Evolutionary conservation across 2,113 vertebrate species (phyloP).

Genomic region (Poeciliopsis prolifica): DNA sequence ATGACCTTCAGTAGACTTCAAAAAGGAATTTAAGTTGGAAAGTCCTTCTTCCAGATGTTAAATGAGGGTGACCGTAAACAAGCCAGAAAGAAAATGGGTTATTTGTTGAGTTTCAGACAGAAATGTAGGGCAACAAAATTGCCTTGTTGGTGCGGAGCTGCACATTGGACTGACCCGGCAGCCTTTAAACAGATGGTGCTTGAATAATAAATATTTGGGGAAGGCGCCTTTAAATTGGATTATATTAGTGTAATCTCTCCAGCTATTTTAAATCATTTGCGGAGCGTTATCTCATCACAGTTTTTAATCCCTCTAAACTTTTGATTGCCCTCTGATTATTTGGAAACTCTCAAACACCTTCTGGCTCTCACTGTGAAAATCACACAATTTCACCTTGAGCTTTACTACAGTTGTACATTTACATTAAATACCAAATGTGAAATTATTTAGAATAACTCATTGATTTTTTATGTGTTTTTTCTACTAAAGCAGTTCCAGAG

Average conservation of each 20-base stretch:
- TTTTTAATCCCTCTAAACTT: slow-evolving; percentile 77
- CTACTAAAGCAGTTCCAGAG: neutral
- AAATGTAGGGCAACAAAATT: slow-evolving; percentile 65
- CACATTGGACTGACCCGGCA: slow-evolving; percentile 59
- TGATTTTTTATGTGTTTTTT: neutral
- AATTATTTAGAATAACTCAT: neutral
- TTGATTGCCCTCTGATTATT: slow-evolving; percentile 71
- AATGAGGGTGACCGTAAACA: slow-evolving; percentile 43
- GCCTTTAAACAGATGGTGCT: slow-evolving; percentile 76
- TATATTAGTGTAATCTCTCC: slow-evolving; percentile 78
- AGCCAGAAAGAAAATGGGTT: slow-evolving; percentile 24
- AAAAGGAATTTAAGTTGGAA: slow-evolving; percentile 11
- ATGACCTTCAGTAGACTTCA: slow-evolving; percentile 24
- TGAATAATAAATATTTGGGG: slow-evolving; percentile 79
- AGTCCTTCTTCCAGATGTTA: slow-evolving; percentile 4
- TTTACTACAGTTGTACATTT: neutral
- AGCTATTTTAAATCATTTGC: slow-evolving; percentile 78
- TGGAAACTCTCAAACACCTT: slow-evolving; percentile 37
- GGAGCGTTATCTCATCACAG: slow-evolving; percentile 69
- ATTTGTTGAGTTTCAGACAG: slow-evolving; percentile 45
- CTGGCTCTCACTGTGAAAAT: slow-evolving; percentile 27
- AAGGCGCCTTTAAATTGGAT: slow-evolving; percentile 80
- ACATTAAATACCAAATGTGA: neutral
- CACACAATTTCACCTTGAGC: neutral
- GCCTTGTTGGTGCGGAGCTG: slow-evolving; percentile 54